These are phyloP conservation scores for Semibalanus balanoides DNA, from an alignment of 1,140 invertebrate species.

Conservation along the genomic window DNA sequence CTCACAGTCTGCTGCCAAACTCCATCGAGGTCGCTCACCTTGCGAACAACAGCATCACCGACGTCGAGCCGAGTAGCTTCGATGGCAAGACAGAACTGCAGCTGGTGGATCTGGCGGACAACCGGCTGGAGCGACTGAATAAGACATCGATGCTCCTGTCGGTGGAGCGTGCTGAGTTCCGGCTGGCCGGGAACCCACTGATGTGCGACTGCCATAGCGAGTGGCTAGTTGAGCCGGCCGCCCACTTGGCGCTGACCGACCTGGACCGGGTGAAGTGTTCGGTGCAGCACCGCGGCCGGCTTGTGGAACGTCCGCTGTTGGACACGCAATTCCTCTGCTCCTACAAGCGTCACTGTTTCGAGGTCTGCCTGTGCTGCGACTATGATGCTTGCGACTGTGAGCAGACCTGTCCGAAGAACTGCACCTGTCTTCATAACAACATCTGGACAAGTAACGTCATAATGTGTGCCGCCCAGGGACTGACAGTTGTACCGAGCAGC, in stretches of 20 bases:
- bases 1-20: slow-evolving; percentile 75
- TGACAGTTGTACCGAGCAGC: slow-evolving; percentile 54
- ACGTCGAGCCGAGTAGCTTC: slow-evolving; percentile 67
- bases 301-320: slow-evolving; percentile 53
- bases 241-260: background rate
- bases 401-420: slow-evolving; percentile 80
- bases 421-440: slow-evolving; percentile 79
- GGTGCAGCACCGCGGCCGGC: slow-evolving; percentile 56
- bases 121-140: slow-evolving; percentile 63
- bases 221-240: slow-evolving; percentile 40
- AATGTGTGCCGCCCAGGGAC: slow-evolving; percentile 60
- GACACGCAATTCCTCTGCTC: slow-evolving; percentile 76
- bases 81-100: slow-evolving; percentile 66
- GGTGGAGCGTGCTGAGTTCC: slow-evolving; percentile 69
- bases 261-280: slow-evolving; percentile 45
- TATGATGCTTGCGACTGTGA: slow-evolving; percentile 84
- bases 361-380: slow-evolving; percentile 79
- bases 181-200: slow-evolving; percentile 74
- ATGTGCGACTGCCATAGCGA: slow-evolving; percentile 73
- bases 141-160: slow-evolving; percentile 56
- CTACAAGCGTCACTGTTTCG: slow-evolving; percentile 75
- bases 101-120: slow-evolving; percentile 74
- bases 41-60: slow-evolving; percentile 72
- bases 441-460: slow-evolving; percentile 81
- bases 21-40: slow-evolving; percentile 74